Base-by-base conservation (phyloP, 2,113 vertebrate genomes). In the Charina bottae region DNA sequence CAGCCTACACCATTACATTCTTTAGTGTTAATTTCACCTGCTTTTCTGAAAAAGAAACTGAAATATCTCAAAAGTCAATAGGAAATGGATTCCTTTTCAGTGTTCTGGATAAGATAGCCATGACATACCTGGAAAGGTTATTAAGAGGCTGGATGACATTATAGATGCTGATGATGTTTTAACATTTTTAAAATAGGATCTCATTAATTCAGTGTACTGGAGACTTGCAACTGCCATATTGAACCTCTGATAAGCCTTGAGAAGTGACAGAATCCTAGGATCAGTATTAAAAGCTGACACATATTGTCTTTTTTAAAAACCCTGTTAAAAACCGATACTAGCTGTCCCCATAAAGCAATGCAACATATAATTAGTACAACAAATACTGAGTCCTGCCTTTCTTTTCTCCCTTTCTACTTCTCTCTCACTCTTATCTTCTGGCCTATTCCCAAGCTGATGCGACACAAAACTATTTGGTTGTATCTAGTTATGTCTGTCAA, bases 1-100 rank as follows among this genome's bases (percentile, higher is more conserved):
- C 92, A 92, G 54, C 59, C 6, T 89, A 17, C 28, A 55, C 5
- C 0, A 46, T 46, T n/a, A 54, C 3, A 28, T 87, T 87, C 17
- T 87, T 59, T 59, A 60, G 23, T 1, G 37, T 89, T 95, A n/a
- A 60, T 33, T 54, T 37, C 56, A 3, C 1, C 24, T 15, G 92
- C 92, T 94, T 54, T 24, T 78, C 23, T 83, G n/a, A 53, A 84
- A 85, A 64, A 59, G 55, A 89, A 60, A 92, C 46, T 59, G 55
- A 92, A 88, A 86, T 86, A 55, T 54, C 72, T 84, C 49, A 33
- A 84, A 87, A 84, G 78, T 87, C 60, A 91, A 91, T 64, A 26
- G 23, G 6, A 55, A 91, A 91, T 87, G 68, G 56, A 17, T 19
- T 78, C 9, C 19, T 60, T 85, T 84, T 58, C 54, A 56, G 3